These are phyloP conservation scores for Thumatha senex DNA, from an alignment of 2,888 invertebrate genomes.

Conservation along the genomic window DNA sequence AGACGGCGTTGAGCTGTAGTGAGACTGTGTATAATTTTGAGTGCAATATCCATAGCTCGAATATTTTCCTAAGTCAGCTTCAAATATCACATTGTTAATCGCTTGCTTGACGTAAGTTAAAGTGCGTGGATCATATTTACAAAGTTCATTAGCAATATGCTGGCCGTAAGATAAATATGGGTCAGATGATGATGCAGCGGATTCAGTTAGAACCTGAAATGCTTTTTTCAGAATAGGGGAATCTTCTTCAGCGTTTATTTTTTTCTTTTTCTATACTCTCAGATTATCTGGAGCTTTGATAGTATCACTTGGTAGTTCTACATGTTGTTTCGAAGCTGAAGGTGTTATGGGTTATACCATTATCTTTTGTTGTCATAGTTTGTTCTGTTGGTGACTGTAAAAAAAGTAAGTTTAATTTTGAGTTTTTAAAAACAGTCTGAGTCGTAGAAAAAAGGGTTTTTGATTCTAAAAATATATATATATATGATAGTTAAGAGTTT, in stretches of 20 bases:
- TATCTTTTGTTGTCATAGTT: too few relatives aligned
- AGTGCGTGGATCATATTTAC: neutral
- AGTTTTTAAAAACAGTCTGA: too few relatives aligned
- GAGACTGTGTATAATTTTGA: neutral
- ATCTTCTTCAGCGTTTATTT: neutral
- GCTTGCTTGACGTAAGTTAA: neutral
- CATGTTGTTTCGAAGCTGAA: neutral
- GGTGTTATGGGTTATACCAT: too few relatives aligned
- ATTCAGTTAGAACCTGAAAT: too few relatives aligned
- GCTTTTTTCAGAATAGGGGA: neutral
- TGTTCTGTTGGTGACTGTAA: too few relatives aligned
- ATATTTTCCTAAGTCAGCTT: neutral
- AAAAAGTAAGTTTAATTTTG: too few relatives aligned
- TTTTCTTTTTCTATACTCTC: neutral
- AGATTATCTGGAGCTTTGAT: neutral
- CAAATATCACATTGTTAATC: neutral
- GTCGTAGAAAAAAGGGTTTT: too few relatives aligned
- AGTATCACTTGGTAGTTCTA: neutral
- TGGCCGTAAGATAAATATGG: neutral
- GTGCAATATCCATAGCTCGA: neutral
- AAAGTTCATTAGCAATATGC: neutral
- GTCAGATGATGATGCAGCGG: neutral
- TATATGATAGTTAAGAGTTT: too few relatives aligned
- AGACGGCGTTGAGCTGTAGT: neutral
- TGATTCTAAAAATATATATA: too few relatives aligned